phyloP scores from a whole-genome alignment of 2,888 invertebrate species.

The Scaptomyza flava region DNA sequence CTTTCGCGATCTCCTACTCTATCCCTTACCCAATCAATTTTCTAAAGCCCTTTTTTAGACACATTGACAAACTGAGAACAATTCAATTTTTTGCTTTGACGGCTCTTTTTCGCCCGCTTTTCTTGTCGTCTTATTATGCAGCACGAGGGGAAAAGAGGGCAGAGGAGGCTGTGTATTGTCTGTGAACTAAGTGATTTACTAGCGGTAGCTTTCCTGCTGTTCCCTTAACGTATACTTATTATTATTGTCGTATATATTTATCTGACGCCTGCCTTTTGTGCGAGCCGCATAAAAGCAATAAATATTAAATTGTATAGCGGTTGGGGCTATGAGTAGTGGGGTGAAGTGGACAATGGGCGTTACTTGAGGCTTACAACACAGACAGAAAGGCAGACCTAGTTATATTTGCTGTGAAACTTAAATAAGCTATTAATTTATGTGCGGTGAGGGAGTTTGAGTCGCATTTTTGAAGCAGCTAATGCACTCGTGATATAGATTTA shows the following conservation, averaged over 20 bases:
- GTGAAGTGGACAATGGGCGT: conserved; percentile 17
- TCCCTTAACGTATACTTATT: conserved; percentile 48
- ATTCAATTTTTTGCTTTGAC: conserved; percentile 58
- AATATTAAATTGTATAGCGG: conserved; percentile 60
- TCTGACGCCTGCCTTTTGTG: conserved; percentile 66
- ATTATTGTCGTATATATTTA: conserved; percentile 68
- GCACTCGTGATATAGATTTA: conserved; percentile 31
- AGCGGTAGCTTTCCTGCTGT: conserved; percentile 18
- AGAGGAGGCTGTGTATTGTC: conserved; percentile 10
- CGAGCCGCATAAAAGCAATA: conserved; percentile 64
- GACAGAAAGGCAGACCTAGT: conserved; percentile 33
- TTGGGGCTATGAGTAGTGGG: not conserved
- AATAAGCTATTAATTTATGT: conserved; percentile 65
- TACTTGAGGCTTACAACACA: conserved; percentile 36
- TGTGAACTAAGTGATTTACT: conserved; percentile 54
- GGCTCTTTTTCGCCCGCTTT: conserved; percentile 35
- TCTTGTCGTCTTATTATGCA: conserved; percentile 45
- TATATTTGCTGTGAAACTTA: conserved; percentile 61
- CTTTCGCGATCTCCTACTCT: conserved; percentile 1
- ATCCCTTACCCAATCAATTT: conserved; percentile 40
- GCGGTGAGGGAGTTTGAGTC: conserved; percentile 1
- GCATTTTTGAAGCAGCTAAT: conserved; percentile 16
- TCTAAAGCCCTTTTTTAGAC: conserved; percentile 54
- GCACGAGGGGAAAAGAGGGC: not conserved
- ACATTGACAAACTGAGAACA: conserved; percentile 66